Percentiles rank a stretch among this genome's conserved stretches.
Conservation (phyloP, 2,113 vertebrate genomes). For the Promerops cafer region DNA sequence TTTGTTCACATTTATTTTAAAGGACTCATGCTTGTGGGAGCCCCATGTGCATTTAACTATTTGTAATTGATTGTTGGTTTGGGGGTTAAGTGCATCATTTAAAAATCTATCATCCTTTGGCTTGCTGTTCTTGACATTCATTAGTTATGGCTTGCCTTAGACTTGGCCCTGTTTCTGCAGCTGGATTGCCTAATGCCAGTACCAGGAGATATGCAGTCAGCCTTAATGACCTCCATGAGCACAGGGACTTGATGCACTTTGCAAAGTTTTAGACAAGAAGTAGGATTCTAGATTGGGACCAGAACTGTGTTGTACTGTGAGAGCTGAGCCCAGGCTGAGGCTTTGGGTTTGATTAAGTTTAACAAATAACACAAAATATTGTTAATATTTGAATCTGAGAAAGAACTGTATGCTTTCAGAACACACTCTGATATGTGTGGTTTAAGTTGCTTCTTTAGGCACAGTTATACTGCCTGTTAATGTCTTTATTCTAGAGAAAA, state of each 20-base stretch:
- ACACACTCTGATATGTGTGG: neutral
- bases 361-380: neutral
- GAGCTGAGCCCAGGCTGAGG: neutral
- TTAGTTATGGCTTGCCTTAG: neutral
- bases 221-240: neutral
- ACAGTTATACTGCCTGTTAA: neutral
- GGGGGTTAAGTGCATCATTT: neutral
- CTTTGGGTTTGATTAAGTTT: neutral
- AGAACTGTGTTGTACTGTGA: neutral
- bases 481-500: neutral
- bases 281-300: neutral
- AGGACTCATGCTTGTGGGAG: neutral
- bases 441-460: neutral
- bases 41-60: neutral
- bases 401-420: neutral
- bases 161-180: neutral
- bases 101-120: conserved; percentile 16
- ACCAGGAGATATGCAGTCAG: neutral
- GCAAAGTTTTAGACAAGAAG: neutral
- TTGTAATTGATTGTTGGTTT: conserved; percentile 7
- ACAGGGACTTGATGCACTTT: neutral
- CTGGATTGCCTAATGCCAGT: neutral
- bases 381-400: neutral
- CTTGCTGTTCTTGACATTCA: neutral
- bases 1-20: neutral